Base-by-base conservation (phyloP, 2,888 invertebrate genomes). In the Harmothoe impar region DNA sequence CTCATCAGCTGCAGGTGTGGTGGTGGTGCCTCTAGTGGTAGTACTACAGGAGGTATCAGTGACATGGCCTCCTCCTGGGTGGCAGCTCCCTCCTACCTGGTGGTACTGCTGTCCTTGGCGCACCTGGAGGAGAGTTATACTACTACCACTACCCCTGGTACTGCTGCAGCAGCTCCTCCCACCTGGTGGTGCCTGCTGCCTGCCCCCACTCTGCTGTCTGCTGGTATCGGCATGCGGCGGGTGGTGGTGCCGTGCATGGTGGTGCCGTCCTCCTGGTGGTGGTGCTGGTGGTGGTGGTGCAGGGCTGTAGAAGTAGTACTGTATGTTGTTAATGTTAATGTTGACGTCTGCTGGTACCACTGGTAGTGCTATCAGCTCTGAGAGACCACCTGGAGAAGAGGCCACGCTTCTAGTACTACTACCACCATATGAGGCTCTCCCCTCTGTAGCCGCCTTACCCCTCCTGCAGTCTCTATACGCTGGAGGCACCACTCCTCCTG, bases 251-350 rank as follows among this genome's bases (percentile, higher is more conserved):
- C 43, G 43, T 43, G 43, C 43, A 43, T 10, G 10, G 43, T 10
- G n/a, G n/a, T n/a, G n/a, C n/a, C n/a, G n/a, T n/a, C 54, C 54
- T 15, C 54, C 12, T 54, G 54, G 20, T 20, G 20, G 54, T 20
- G 12, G 54, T 20, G 12, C 54, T 20, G 12, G 12, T 15, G 54
- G 54, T 12, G n/a, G 62, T 23, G n/a, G 62, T 62, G 62, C n/a
- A 23, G 10, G 29, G 1, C 77, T 25, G 31, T 77, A 77, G 77
- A 77, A 77, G 77, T 77, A 77, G 77, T 77, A 77, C 17, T 77
- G 7, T 10, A 77, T 77, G 77, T 62, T 62, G 62, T 43, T 43
- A 43, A 62, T 62, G 62, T 77, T 77, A 25, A 77, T 31, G 77
- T 77, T 77, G 77, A 77, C 77, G 31, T 62, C 62, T 62, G n/a